Percentiles rank a stretch among this genome's conserved stretches.
These are phyloP conservation scores for Nautilus pompilius DNA, from an alignment of 1,140 invertebrate species.

Conservation along the genomic window DNA sequence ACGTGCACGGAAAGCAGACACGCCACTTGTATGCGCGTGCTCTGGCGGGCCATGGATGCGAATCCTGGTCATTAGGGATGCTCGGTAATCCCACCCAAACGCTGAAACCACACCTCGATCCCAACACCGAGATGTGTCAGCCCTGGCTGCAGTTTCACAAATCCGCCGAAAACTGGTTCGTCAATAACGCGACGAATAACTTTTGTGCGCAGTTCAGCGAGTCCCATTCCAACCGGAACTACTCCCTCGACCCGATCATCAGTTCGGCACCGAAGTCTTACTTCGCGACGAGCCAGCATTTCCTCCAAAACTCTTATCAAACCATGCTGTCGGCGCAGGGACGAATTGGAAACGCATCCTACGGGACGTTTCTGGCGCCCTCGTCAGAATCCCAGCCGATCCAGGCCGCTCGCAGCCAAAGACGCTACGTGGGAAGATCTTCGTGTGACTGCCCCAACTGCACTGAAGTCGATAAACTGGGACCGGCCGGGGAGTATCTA, in stretches of 20 bases:
- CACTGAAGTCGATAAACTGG: constrained; percentile 82
- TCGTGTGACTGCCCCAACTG: constrained; percentile 99
- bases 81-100: too few species aligned
- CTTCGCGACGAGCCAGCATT: constrained; percentile 80
- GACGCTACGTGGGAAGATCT: constrained; percentile 80
- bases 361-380: constrained; percentile 38
- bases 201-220: constrained; percentile 60
- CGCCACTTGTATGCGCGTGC: too few species aligned
- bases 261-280: constrained; percentile 73
- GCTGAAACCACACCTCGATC: constrained; percentile 72
- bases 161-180: constrained; percentile 48
- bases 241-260: constrained; percentile 77
- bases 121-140: constrained; percentile 76
- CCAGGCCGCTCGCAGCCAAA: constrained; percentile 69
- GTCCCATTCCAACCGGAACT: constrained; percentile 75
- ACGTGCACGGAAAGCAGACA: too few species aligned
- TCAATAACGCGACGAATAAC: constrained; percentile 61
- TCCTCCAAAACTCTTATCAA: constrained; percentile 94
- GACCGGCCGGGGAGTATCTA: constrained; percentile 79
- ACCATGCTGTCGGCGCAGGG: constrained; percentile 72
- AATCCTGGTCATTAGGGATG: too few species aligned
- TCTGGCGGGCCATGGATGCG: too few species aligned
- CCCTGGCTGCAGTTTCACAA: too few species aligned
- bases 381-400: constrained; percentile 22
- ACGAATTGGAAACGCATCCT: constrained; percentile 37